A percentile compares a stretch with the other conserved stretches of the same genome.
Conservation (phyloP, 2,113 vertebrate species). For the Etheostoma spectabile region DNA sequence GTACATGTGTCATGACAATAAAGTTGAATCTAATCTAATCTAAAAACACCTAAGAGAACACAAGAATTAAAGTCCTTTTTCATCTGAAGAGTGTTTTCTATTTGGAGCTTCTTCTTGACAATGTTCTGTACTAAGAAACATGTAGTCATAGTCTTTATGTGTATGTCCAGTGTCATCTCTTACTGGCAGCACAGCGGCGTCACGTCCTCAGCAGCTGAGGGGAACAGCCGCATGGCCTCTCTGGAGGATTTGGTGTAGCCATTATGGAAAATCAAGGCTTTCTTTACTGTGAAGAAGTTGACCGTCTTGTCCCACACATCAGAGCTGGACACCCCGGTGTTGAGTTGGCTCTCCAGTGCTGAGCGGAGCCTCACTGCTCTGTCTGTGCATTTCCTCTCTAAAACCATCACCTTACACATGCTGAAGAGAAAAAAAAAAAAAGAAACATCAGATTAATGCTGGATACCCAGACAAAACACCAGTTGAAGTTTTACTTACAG, state of each 20-base stretch:
- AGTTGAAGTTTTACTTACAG: neutral
- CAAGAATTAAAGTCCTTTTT: neutral
- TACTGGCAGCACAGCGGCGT: slow-evolving; percentile 72
- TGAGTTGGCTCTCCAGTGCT: slow-evolving; percentile 70
- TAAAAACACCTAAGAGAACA: slow-evolving; percentile 11
- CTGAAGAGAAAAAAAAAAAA: slow-evolving; percentile 34
- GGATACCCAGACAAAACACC: neutral
- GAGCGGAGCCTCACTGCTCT: slow-evolving; percentile 68
- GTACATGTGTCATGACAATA: too few relatives aligned
- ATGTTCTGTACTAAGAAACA: neutral
- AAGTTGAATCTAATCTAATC: too few relatives aligned
- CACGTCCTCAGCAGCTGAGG: slow-evolving; percentile 73
- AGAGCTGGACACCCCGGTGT: slow-evolving; percentile 56
- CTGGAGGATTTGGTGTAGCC: slow-evolving; percentile 81
- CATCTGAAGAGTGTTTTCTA: neutral
- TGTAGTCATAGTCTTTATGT: neutral
- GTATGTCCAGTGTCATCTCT: neutral
- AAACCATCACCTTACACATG: slow-evolving; percentile 74
- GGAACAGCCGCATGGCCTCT: slow-evolving; percentile 80
- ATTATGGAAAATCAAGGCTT: slow-evolving; percentile 73
- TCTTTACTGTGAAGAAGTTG: slow-evolving; percentile 80
- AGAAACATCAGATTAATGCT: slow-evolving; percentile 10
- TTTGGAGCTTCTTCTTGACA: neutral
- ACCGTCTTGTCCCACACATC: slow-evolving; percentile 82
- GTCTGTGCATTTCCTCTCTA: slow-evolving; percentile 81